Evolutionary conservation across 2,888 invertebrate genomes (phyloP).

Genomic region (Pristionchus arcanus): DNA sequence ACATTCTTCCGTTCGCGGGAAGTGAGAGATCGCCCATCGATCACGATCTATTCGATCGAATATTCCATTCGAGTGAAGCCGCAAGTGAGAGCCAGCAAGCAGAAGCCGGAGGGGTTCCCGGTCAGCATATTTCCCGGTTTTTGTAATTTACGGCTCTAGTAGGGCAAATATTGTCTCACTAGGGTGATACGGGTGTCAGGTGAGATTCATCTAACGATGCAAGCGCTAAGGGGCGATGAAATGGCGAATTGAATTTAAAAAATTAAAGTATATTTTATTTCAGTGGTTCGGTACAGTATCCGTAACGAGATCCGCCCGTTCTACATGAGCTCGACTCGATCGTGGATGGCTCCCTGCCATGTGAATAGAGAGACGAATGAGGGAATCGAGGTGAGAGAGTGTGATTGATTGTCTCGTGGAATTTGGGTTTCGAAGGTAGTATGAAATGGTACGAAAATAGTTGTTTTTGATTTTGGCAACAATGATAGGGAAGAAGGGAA

Average conservation of each 20-base stretch:
- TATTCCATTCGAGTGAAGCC: conserved; percentile 66
- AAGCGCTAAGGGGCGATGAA: background rate
- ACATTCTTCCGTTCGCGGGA: conserved; percentile 93
- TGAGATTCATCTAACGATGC: background rate
- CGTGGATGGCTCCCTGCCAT: conserved; percentile 69
- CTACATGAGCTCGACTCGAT: conserved; percentile 64
- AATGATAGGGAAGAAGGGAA: too few species aligned
- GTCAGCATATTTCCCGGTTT: background rate
- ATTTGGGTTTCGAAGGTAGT: too few species aligned
- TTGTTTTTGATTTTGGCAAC: too few species aligned
- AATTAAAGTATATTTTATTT: background rate
- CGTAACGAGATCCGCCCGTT: conserved; percentile 47
- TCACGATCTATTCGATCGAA: conserved; percentile 89
- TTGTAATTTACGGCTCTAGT: too few species aligned
- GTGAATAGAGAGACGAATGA: conserved; percentile 61
- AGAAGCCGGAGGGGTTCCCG: conserved; percentile 16
- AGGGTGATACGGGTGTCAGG: background rate
- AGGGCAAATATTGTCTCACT: background rate
- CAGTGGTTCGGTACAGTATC: conserved; percentile 47
- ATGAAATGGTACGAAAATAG: too few species aligned
- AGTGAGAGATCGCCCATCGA: conserved; percentile 90
- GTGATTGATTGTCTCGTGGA: background rate
- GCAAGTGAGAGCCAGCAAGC: conserved; percentile 13
- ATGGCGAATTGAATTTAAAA: background rate
- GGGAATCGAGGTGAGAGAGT: conserved; percentile 53